Evolutionary conservation across 1,140 invertebrate genomes (phyloP).

Genomic region (Anagrus nilaparvatae): DNA sequence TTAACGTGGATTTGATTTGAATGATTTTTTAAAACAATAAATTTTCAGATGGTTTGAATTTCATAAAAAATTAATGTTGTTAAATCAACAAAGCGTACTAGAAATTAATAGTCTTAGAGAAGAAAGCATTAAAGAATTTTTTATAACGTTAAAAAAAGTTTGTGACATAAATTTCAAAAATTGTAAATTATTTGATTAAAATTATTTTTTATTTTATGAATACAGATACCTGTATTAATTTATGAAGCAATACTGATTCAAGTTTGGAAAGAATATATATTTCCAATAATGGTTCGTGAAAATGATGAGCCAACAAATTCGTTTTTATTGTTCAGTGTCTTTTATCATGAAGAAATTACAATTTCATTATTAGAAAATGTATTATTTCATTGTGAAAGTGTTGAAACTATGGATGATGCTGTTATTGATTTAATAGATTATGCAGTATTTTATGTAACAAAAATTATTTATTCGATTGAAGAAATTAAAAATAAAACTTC

Average conservation of each 20-base stretch:
- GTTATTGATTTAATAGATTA: conserved; percentile 69
- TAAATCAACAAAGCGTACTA: conserved; percentile 69
- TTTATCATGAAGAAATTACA: conserved; percentile 60
- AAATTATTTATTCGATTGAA: conserved; percentile 39
- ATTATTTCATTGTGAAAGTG: conserved; percentile 61
- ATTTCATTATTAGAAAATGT: conserved; percentile 63
- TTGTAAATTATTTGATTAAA: conserved; percentile 6
- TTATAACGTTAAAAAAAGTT: conserved; percentile 56
- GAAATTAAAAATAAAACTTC: conserved; percentile 25
- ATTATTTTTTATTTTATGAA: conserved; percentile 24
- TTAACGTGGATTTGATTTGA: conserved; percentile 10
- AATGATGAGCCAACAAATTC: conserved; percentile 53
- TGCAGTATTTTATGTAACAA: conserved; percentile 46
- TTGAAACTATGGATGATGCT: conserved; percentile 56
- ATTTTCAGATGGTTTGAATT: conserved; percentile 60
- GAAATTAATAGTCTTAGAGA: conserved; percentile 57
- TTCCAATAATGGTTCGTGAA: conserved; percentile 57
- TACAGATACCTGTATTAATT: conserved; percentile 55
- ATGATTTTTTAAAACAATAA: conserved; percentile 5
- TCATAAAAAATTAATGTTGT: conserved; percentile 62
- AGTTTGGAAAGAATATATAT: conserved; percentile 65
- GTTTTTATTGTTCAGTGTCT: conserved; percentile 61
- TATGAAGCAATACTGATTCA: conserved; percentile 66
- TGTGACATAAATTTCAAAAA: conserved; percentile 7
- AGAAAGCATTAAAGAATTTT: conserved; percentile 61